Conservation (phyloP, 2,797 vertebrate species). For the Moxostoma hubbsi region DNA sequence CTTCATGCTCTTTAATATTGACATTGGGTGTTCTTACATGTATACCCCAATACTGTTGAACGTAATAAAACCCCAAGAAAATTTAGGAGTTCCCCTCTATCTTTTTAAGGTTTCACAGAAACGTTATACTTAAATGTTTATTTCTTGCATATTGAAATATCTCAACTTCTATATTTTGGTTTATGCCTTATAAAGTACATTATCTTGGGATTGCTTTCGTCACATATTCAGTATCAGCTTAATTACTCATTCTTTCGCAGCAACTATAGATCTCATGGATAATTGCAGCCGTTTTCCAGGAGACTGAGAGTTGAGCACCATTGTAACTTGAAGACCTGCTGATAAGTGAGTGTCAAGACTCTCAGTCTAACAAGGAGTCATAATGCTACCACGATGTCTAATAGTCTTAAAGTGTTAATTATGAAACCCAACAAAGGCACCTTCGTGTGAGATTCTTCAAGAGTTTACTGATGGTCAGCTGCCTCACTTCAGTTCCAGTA, state of each 20-base stretch:
- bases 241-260: no score
- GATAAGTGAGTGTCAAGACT: constrained; percentile 6
- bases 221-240: no score
- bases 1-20: neutral
- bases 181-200: no score
- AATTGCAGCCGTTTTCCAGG: neutral
- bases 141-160: no score
- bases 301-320: neutral
- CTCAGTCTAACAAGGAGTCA: constrained; percentile 10
- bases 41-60: no score
- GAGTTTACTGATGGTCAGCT: neutral
- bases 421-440: neutral
- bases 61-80: no score
- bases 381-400: constrained; percentile 1
- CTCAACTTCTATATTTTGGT: no score
- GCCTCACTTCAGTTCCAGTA: neutral
- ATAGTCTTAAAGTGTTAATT: constrained; percentile 15
- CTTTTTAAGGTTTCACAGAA: no score
- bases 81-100: no score
- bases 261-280: no score
- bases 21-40: neutral
- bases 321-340: neutral
- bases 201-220: no score
- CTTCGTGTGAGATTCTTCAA: constrained; percentile 14
- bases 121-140: no score